Evolutionary conservation across 2,113 vertebrate species (phyloP), one percentile per base, ranked within the genome.

Genomic region (Alectura lathami): DNA sequence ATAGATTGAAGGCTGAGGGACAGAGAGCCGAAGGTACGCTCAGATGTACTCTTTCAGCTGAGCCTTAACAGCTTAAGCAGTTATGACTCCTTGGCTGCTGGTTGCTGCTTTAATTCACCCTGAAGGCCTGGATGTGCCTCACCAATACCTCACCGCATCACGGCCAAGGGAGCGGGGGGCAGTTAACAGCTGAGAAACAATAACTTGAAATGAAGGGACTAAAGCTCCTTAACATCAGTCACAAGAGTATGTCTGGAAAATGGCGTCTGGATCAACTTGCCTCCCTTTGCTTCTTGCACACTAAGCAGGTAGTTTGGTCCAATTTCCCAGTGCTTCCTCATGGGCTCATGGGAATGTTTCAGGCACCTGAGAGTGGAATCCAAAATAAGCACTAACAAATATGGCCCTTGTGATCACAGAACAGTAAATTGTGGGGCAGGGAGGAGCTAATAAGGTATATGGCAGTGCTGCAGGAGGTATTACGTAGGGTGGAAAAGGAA

Each of bases 31-130:
- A 86, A 89, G 38, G 83, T 24, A 51, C 20, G 21, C 63, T 89
- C 67, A 74, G 78, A 87, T 80, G 47, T 16, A 47, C n/a, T 51
- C 82, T 76, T 76, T 67, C 63, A 72, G 42, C 18, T 62, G 89
- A 89, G 89, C 73, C 63, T 80, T 92, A 86, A 86, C 85, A 68
- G 86, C 86, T 94, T 86, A 68, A 89, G 42, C 89, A 87, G 73
- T 84, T 84, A 92, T 1, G 17, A 89, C 36, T 59, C 63, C 76
- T 75, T 73, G 83, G 92, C 82, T 89, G 73, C 76, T 62, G 68
- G 85, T 54, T 59, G 82, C 73, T 68, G 57, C 13, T 89, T 81
- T 57, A 91, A 80, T 70, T 89, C 73, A 66, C 67, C 7, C 47
- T 57, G 85, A 83, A 94, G 63, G 47, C 36, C 68, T 67, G 73